Conservation (phyloP, 2,888 invertebrate species). For the Osedax frankpressi region DNA sequence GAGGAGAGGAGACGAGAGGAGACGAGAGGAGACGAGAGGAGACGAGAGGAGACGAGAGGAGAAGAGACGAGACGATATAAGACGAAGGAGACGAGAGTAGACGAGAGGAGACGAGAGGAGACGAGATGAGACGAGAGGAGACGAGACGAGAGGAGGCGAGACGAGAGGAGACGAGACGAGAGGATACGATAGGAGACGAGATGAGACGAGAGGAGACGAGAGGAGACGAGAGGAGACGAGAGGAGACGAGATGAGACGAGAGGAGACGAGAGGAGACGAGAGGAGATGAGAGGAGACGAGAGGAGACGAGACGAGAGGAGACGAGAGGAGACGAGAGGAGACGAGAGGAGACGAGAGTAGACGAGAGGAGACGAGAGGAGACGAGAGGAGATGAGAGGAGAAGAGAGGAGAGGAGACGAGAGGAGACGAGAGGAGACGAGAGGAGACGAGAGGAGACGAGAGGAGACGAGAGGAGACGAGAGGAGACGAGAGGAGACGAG, state of each 20-base stretch:
- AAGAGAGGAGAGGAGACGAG: no score
- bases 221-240: background rate
- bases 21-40: constrained; percentile 4
- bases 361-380: no score
- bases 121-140: background rate
- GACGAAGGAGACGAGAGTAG: no score
- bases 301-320: no score
- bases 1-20: constrained; percentile 4
- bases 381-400: no score
- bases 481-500: no score
- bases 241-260: background rate
- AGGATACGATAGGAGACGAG: background rate
- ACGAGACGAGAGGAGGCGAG: background rate
- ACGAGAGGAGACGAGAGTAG: no score
- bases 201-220: background rate
- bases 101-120: background rate
- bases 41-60: constrained; percentile 4
- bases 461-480: no score
- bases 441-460: no score
- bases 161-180: background rate
- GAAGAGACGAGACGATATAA: background rate
- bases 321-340: no score
- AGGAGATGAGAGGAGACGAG: no score
- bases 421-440: no score
- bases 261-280: background rate